These are phyloP conservation scores for Troides helena DNA, from an alignment of 2,888 invertebrate genomes.

Conservation along the genomic window DNA sequence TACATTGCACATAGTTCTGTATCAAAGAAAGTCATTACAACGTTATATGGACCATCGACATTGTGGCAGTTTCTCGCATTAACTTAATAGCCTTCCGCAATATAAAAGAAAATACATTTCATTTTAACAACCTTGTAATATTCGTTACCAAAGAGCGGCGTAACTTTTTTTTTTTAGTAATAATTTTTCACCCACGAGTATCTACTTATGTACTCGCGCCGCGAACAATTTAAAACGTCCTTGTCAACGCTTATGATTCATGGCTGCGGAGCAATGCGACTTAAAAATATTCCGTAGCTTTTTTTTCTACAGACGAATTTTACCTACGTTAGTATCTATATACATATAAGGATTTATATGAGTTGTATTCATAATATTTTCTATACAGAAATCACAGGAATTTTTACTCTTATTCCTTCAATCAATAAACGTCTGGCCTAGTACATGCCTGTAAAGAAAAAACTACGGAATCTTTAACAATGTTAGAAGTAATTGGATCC, in stretches of 20 bases:
- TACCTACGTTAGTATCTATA: neutral
- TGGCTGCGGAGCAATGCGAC: conserved; percentile 44
- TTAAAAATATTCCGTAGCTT: conserved; percentile 30
- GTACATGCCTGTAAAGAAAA: no score
- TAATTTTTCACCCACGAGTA: conserved; percentile 26
- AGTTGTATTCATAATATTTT: no score
- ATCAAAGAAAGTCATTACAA: conserved; percentile 59
- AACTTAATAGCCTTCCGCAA: conserved; percentile 61
- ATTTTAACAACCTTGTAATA: conserved; percentile 61
- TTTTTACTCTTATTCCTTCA: no score
- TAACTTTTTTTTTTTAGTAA: conserved; percentile 30
- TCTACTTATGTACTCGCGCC: conserved; percentile 28
- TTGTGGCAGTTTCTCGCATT: conserved; percentile 53
- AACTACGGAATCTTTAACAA: no score
- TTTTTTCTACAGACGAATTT: neutral
- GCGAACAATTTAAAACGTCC: conserved; percentile 42
- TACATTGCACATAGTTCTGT: conserved; percentile 43
- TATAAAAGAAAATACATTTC: conserved; percentile 61
- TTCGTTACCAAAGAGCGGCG: conserved; percentile 36
- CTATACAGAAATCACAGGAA: no score
- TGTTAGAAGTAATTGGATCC: no score
- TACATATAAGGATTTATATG: no score
- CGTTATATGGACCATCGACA: conserved; percentile 59
- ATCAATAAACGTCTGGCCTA: no score
- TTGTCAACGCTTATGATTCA: conserved; percentile 49